Percentiles rank a stretch among this genome's conserved stretches.
Conservation (phyloP, 2,888 invertebrate genomes). For the Villa cingulata region DNA sequence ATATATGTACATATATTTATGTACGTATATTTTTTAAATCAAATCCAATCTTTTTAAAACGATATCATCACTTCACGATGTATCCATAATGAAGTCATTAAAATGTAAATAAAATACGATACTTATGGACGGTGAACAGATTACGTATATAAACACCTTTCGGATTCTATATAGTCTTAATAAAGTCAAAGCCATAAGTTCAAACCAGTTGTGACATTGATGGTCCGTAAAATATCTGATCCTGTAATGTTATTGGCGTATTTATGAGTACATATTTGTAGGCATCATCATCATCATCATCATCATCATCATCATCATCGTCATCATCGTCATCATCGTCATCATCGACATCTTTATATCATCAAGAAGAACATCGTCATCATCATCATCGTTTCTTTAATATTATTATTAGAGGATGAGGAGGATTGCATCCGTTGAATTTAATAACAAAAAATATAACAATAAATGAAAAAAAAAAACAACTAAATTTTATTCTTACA, state of each 20-base stretch:
- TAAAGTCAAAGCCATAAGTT: conserved; percentile 2
- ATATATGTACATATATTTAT: no score
- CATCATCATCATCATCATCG: no score
- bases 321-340: no score
- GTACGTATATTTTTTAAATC: no score
- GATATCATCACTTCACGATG: neutral
- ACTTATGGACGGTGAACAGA: conserved; percentile 3
- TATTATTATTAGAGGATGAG: no score
- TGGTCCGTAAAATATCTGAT: conserved; percentile 9
- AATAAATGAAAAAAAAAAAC: no score
- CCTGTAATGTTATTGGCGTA: conserved; percentile 6
- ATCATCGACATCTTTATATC: no score
- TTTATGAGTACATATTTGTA: neutral
- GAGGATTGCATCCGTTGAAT: no score
- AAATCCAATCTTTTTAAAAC: neutral
- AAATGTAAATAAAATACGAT: conserved; percentile 7
- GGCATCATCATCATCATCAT: neutral
- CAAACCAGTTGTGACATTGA: conserved; percentile 9
- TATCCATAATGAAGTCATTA: conserved; percentile 6
- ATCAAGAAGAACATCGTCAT: no score
- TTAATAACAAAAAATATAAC: no score
- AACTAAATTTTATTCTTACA: no score
- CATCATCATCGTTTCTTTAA: no score
- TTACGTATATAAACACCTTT: conserved; percentile 4
- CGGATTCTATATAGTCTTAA: neutral